phyloP scores from a whole-genome alignment of 2,113 vertebrate genomes.

The Marcusenius ussheri region DNA sequence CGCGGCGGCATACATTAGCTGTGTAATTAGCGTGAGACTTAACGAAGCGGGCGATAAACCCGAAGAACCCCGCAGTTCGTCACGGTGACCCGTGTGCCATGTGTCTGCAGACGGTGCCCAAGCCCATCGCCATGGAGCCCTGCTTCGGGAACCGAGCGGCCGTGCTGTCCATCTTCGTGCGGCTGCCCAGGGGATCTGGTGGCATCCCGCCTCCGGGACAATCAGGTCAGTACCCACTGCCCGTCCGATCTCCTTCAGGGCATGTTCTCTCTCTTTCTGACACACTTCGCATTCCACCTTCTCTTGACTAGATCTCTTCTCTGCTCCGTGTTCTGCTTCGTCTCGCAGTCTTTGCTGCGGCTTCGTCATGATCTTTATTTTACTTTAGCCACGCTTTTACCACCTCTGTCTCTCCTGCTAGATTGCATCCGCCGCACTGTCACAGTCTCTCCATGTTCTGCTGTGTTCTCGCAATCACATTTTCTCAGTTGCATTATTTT shows the following conservation, averaged over 20 bases:
- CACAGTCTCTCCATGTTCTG: neutral
- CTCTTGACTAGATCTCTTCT: neutral
- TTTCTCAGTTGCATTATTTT: neutral
- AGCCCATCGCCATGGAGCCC: constrained; percentile 94
- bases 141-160: constrained; percentile 96
- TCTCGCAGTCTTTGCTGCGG: neutral
- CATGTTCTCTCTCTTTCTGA: neutral
- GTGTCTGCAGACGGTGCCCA: constrained; percentile 74
- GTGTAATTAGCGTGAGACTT: neutral
- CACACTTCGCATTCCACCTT: neutral
- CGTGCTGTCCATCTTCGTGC: constrained; percentile 92
- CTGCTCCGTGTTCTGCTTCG: neutral
- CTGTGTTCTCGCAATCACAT: neutral
- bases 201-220: constrained; percentile 94
- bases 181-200: constrained; percentile 83
- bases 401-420: neutral
- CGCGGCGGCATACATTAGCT: neutral
- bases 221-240: constrained; percentile 67
- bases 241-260: neutral
- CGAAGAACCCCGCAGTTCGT: neutral
- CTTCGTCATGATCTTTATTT: neutral
- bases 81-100: neutral
- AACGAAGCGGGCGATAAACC: neutral
- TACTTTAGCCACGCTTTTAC: neutral
- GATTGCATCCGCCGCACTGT: neutral